Conservation (phyloP, 2,888 invertebrate genomes). For the Hydriomena furcata region DNA sequence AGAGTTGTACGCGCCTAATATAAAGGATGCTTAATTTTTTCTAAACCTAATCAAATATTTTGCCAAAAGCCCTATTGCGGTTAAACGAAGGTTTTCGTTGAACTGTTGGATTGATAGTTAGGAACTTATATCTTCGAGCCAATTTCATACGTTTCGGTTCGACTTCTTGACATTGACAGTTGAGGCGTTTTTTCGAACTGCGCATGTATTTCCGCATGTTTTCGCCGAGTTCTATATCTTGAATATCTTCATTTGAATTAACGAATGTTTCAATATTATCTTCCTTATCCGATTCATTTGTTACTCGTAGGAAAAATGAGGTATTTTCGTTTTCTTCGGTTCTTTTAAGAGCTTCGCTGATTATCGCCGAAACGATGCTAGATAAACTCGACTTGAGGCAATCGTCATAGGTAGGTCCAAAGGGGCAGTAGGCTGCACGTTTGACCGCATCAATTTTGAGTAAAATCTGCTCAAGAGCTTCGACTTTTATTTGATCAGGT, state of each 20-base stretch:
- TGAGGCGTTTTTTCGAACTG: no score
- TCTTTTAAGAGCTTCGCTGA: neutral
- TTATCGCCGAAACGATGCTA: conserved; percentile 1
- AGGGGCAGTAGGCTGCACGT: conserved; percentile 42
- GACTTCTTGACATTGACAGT: neutral
- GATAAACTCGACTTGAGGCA: conserved; percentile 5
- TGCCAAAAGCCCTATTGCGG: neutral
- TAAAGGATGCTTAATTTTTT: no score
- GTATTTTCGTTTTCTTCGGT: neutral
- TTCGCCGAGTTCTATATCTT: no score
- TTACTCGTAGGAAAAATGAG: no score
- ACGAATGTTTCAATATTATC: no score
- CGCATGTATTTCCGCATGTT: no score
- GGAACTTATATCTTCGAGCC: neutral
- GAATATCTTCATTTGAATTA: no score
- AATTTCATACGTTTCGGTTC: no score
- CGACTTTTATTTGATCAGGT: conserved; percentile 29
- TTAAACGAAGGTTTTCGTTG: neutral
- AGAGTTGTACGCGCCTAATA: no score
- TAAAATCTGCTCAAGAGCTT: conserved; percentile 35
- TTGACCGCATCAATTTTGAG: conserved; percentile 29
- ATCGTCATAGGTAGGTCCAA: conserved; percentile 12
- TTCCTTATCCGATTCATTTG: no score
- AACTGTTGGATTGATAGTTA: neutral
- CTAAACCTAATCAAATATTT: neutral